Base-by-base conservation (phyloP, 2,113 vertebrate species). In the Polypterus senegalus region DNA sequence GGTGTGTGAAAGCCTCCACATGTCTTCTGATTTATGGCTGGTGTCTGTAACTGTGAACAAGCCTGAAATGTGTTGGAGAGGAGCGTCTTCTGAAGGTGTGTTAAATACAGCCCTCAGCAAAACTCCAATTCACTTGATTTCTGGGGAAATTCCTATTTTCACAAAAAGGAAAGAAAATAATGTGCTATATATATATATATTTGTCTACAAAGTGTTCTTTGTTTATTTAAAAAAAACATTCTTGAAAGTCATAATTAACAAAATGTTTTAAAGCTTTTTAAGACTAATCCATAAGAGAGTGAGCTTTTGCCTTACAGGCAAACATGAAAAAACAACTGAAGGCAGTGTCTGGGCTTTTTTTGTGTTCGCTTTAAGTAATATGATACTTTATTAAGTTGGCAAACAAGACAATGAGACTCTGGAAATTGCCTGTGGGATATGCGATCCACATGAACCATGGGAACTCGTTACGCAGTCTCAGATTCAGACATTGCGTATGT, bases 331-430 rank as follows among this genome's bases (percentile, higher is more conserved):
- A 60, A 71, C 67, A 65, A 11, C 27, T 70, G 66, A 69, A 77
- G 72, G 74, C 75, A 69, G 65, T 74, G 70, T 79, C 69, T 69
- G 47, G 68, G 48, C 55, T 57, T 57, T 57, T 57, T 57, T 51
- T 51, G 49, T 57, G 67, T 47, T n/a, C 4, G 46, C 47, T 61
- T 66, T 3, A 62, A 45, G 81, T 74, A 83, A 83, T 66, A 64
- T 59, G 79, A 83, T 75, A 77, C 69, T 46, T 73, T 75, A 76
- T 80, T 78, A 80, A 79, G 71, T 71, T 75, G 73, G 77, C 81
- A 82, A 77, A 81, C 77, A 79, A 79, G 74, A 72, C 74, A 80
- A 71, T 64, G 78, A 79, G 49, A 51, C 49, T 51, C 78, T 71
- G 78, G 73, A 73, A 54, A 49, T 71, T 71, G 73, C 80, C 79